Percentiles rank a stretch among this genome's conserved stretches.
These are phyloP conservation scores for Oncorhynchus kisutch DNA, from an alignment of 2,113 vertebrate genomes.

Conservation along the genomic window DNA sequence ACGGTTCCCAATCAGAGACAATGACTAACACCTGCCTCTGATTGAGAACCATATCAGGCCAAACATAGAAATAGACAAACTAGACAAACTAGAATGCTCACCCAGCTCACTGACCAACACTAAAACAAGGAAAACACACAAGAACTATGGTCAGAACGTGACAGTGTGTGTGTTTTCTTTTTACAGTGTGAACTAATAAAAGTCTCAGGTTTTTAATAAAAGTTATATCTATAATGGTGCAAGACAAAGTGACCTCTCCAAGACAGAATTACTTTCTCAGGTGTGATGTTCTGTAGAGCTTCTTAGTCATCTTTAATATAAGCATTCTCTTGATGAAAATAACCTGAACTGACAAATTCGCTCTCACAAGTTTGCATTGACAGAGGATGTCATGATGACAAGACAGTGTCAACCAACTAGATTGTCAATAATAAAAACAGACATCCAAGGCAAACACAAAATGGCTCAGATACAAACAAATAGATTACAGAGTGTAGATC, in stretches of 20 bases:
- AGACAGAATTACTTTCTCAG: background rate
- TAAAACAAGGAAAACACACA: too few species aligned
- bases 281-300: background rate
- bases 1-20: too few species aligned
- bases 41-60: too few species aligned
- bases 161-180: background rate
- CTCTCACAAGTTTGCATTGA: background rate
- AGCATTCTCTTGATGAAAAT: background rate
- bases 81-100: too few species aligned
- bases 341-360: background rate
- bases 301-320: too few species aligned
- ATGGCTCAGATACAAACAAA: conserved; percentile 26
- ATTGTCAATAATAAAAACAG: conserved; percentile 19
- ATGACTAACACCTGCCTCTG: too few species aligned
- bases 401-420: conserved; percentile 11
- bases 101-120: too few species aligned
- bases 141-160: too few species aligned
- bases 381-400: background rate
- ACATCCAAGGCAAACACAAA: conserved; percentile 30
- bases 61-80: too few species aligned
- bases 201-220: too few species aligned
- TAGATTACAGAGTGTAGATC: conserved; percentile 42
- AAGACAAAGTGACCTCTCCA: background rate
- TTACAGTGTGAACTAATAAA: background rate
- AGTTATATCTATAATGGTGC: too few species aligned